Evolutionary conservation across 1,140 invertebrate species (phyloP), one percentile per base, ranked within the genome.

Genomic region (Meteorus sp.): DNA sequence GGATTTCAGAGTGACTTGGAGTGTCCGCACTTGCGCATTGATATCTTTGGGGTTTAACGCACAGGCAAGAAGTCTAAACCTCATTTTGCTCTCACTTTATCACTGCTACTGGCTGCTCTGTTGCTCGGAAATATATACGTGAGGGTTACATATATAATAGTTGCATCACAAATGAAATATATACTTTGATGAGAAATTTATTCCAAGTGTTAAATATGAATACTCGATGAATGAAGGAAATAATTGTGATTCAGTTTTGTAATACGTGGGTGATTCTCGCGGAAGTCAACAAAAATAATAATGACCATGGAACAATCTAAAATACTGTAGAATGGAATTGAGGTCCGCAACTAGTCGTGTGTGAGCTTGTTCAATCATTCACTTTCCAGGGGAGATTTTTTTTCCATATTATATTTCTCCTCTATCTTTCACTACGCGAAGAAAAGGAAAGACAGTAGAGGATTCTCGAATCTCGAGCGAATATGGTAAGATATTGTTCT

Each of bases 381-480:
- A 15, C 7, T n/a, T n/a, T n/a, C n/a, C n/a, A 11, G 22, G 23
- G 11, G 17, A 44, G 19, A 9, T 13, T 3, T 22, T 47, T n/a
- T 27, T 47, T 22, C 2, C 11, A 4, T 35, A n/a, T 20, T 11
- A 11, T 37, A 11, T 52, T 22, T 50, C 15, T 27, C 3, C 33
- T 50, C 33, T 50, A 9, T 47, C 25, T 50, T 50, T 13, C 9
- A 25, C 33, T 19, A 50, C 29, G 35, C 35, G 15, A 25, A 37
- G 5, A 51, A 17, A 15, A 52, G 20, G 17, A 8, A 25, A 22
- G n/a, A n/a, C n/a, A n/a, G n/a, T n/a, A n/a, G n/a, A n/a, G n/a
- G n/a, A n/a, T n/a, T 52, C 48, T 52, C 48, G 48, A 52, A 13
- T 52, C 31, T 52, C 48, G 48, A 52, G 48, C 9, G 48, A 33